These are phyloP conservation scores for Polypterus bichir DNA, from an alignment of 2,113 vertebrate species.

Conservation along the genomic window DNA sequence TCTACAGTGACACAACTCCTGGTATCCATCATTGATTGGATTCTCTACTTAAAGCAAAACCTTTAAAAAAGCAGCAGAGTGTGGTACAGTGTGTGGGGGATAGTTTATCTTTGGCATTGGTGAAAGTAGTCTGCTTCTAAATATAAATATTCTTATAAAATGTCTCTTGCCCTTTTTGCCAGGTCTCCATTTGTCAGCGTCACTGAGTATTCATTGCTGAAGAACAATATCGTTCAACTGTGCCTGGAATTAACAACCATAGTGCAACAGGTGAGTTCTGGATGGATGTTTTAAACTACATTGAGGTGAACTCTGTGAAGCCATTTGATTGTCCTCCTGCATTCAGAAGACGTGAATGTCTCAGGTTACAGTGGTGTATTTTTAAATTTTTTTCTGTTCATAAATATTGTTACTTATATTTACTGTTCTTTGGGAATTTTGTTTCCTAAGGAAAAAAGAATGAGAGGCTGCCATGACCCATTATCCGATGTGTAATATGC, in stretches of 20 bases:
- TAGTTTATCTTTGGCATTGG: too few relatives aligned
- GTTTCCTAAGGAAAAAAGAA: not conserved
- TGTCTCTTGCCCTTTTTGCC: slow-evolving; percentile 15
- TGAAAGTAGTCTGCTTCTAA: too few relatives aligned
- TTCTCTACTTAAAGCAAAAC: too few relatives aligned
- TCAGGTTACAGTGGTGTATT: not conserved
- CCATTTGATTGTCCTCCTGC: not conserved
- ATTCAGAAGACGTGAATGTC: not conserved
- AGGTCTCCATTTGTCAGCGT: slow-evolving; percentile 87
- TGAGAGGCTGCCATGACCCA: too few relatives aligned
- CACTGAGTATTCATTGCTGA: slow-evolving; percentile 84
- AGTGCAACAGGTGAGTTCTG: slow-evolving; percentile 71
- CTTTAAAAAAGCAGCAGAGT: too few relatives aligned
- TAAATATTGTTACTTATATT: not conserved
- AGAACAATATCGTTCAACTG: slow-evolving; percentile 88
- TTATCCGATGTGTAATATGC: too few relatives aligned
- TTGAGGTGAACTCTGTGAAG: too few relatives aligned
- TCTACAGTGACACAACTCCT: too few relatives aligned
- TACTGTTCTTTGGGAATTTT: not conserved
- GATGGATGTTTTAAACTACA: too few relatives aligned
- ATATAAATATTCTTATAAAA: too few relatives aligned
- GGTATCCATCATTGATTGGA: too few relatives aligned
- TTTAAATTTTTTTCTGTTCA: not conserved
- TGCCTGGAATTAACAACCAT: slow-evolving; percentile 86
- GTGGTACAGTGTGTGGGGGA: too few relatives aligned